Evolutionary conservation across 2,797 vertebrate species (phyloP).

Genomic region (Tenualosa thibaudeaui): DNA sequence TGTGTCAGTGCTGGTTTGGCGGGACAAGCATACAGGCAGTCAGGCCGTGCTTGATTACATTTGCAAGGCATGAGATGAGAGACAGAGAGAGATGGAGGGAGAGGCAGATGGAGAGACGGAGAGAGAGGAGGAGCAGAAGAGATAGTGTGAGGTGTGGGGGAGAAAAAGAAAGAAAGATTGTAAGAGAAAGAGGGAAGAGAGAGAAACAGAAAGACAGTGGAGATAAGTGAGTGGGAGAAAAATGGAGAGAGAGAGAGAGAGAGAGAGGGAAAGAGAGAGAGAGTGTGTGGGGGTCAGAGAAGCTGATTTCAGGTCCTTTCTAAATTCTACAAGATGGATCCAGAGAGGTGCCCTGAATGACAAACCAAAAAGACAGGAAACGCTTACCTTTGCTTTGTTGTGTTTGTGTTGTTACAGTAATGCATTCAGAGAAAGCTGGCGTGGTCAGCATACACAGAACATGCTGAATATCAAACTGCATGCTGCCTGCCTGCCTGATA

Average conservation of each 20-base stretch:
- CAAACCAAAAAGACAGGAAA: slow-evolving; percentile 57
- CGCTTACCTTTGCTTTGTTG: not conserved
- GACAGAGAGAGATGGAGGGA: slow-evolving; percentile 40
- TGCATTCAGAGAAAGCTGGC: slow-evolving; percentile 63
- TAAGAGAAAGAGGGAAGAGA: not conserved
- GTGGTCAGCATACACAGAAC: slow-evolving; percentile 57
- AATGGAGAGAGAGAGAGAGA: not conserved
- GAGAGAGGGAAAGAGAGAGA: not conserved
- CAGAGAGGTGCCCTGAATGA: slow-evolving; percentile 52
- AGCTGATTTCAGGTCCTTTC: slow-evolving; percentile 74
- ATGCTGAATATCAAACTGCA: slow-evolving; percentile 62
- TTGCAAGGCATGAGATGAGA: slow-evolving; percentile 82
- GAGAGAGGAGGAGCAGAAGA: not conserved
- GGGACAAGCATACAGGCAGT: slow-evolving; percentile 40
- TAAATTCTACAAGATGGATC: slow-evolving; percentile 39
- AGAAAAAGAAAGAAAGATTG: not conserved
- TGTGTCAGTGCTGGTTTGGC: slow-evolving; percentile 39
- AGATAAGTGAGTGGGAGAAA: not conserved
- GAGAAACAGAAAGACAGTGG: not conserved
- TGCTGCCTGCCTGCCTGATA: not conserved
- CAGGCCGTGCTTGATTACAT: slow-evolving; percentile 77
- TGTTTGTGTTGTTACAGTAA: slow-evolving; percentile 57
- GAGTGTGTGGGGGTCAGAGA: slow-evolving; percentile 68
- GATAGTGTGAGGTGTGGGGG: not conserved
- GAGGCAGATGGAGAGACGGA: not conserved